A percentile compares a stretch with the other conserved stretches of the same genome.
phyloP scores from a whole-genome alignment of 2,113 vertebrate species.

The Apteryx mantelli region DNA sequence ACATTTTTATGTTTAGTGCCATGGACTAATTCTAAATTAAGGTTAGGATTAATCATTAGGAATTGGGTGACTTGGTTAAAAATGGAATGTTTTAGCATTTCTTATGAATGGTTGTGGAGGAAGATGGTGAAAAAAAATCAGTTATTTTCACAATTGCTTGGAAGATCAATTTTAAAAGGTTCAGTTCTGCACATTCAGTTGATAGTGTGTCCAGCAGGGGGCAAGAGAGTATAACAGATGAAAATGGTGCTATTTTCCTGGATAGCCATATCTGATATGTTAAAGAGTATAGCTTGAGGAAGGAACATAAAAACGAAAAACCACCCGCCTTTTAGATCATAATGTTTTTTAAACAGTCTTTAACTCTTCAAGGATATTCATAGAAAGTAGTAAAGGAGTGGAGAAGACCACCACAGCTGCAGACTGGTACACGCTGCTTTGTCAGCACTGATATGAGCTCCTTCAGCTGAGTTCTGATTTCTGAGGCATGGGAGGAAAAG shows the following conservation, averaged over 20 bases:
- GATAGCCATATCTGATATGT: slow-evolving; percentile 14
- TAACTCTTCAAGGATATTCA: slow-evolving; percentile 49
- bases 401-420: slow-evolving; percentile 5
- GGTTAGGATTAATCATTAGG: background rate
- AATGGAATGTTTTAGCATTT: background rate
- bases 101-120: background rate
- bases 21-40: background rate
- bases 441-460: background rate
- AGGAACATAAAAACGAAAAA: slow-evolving; percentile 59
- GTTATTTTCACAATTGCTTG: background rate
- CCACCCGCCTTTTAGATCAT: slow-evolving; percentile 60
- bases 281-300: slow-evolving; percentile 61
- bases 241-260: background rate
- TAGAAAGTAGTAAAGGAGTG: slow-evolving; percentile 42
- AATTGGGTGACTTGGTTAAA: background rate
- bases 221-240: slow-evolving; percentile 79
- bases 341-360: slow-evolving; percentile 72
- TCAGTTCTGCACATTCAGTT: slow-evolving; percentile 6
- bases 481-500: background rate
- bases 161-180: slow-evolving; percentile 12
- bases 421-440: background rate
- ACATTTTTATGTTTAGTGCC: background rate
- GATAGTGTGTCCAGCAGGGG: slow-evolving; percentile 77
- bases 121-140: background rate
- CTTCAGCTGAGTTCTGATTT: background rate